Base-by-base conservation (phyloP, 2,113 vertebrate species). In the Turdus rufiventris region DNA sequence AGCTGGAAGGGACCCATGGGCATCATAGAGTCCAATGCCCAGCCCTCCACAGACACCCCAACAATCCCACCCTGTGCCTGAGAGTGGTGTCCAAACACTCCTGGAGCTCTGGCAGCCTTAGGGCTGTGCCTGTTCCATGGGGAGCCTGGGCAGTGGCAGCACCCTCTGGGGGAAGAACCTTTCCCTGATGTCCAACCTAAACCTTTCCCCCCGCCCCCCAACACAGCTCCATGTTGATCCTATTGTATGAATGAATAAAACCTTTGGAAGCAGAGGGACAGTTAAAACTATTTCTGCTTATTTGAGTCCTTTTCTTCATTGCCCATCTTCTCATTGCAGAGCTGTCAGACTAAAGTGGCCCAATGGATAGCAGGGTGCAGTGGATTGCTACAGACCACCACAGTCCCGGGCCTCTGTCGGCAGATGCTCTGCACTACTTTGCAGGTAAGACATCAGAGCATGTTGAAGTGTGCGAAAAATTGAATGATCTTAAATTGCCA, bases 361-460 rank as follows among this genome's bases (percentile, higher is more conserved):
- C 98, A 83, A 14, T 96, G 93, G 95, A 75, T 40, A 96, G 88
- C 96, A 96, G 80, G 85, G 94, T 96, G 96, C 91, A 94, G 91
- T 67, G 92, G 81, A 66, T 87, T 96, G 33, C 70, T 96, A 14
- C 86, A 96, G 58, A 51, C 70, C 0, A 31, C 75, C 12, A 2
- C 65, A 72, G 85, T 81, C 36, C 97, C 96, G 7, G 88, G 92
- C 74, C 89, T 33, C 47, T 74, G 91, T 60, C 95, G 95, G 89
- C 91, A 97, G 90, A 94, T 93, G 56, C 94, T 99, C 34, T 97
- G 96, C 96, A 89, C 89, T 78, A 68, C 89, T 92, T 93, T 96
- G 57, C 98, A 98, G 98, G 98, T 99, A 97, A 94, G 93, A 47
- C 94, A 84, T 94, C 60, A 62, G 43, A 66, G 21, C 34, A 5